Evolutionary conservation across 2,113 vertebrate species (phyloP).

Genomic region (Paracanthobrama guichenoti): DNA sequence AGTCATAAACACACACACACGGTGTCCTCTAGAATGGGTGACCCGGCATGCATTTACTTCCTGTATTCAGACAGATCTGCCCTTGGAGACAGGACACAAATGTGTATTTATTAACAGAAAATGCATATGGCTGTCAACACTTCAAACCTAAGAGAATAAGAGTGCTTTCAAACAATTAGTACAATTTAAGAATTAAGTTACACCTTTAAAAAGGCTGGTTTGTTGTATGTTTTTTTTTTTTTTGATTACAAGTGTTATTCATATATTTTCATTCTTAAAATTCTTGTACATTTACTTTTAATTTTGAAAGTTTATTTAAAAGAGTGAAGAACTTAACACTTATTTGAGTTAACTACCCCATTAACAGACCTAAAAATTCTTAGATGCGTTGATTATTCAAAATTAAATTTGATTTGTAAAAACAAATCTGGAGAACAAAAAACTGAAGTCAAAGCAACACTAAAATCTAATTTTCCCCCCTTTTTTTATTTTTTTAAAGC

Average conservation of each 20-base stretch:
- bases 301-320: too few species aligned
- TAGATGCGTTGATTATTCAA: neutral
- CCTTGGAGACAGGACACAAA: constrained; percentile 51
- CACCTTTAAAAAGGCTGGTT: too few species aligned
- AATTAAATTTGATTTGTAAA: too few species aligned
- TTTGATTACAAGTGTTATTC: too few species aligned
- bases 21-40: constrained; percentile 28
- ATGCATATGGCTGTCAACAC: neutral
- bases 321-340: neutral
- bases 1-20: constrained; percentile 56
- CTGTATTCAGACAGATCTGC: constrained; percentile 37
- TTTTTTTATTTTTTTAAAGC: too few species aligned
- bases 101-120: neutral
- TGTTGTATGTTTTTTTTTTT: too few species aligned
- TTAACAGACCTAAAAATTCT: neutral
- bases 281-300: neutral
- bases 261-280: too few species aligned
- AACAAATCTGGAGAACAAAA: too few species aligned
- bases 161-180: neutral
- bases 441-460: neutral
- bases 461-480: too few species aligned
- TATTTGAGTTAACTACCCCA: neutral
- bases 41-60: constrained; percentile 16
- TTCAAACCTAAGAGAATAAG: neutral
- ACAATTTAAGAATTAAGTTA: neutral